Conservation (phyloP, 2,113 vertebrate genomes). For the Cyprinus carpio region DNA sequence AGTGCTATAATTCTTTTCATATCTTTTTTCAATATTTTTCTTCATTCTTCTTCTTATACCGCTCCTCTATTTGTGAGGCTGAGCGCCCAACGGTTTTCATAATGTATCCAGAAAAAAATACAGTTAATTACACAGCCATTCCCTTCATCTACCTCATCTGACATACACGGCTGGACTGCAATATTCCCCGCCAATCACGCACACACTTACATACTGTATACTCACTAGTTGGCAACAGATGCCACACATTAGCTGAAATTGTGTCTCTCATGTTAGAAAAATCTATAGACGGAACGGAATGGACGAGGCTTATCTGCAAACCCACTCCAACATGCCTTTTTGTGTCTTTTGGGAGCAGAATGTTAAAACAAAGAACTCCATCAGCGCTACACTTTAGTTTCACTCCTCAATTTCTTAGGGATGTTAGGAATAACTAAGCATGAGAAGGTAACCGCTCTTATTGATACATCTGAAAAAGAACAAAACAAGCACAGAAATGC, state of each 20-base stretch:
- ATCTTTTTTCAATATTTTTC: background rate
- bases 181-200: constrained; percentile 19
- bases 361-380: constrained; percentile 38
- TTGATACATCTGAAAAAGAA: too few species aligned
- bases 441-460: constrained; percentile 40
- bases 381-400: constrained; percentile 40
- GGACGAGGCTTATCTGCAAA: constrained; percentile 35
- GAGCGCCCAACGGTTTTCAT: constrained; percentile 32
- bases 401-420: constrained; percentile 35
- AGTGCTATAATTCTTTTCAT: too few species aligned
- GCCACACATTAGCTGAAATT: constrained; percentile 26
- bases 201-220: constrained; percentile 25
- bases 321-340: constrained; percentile 22
- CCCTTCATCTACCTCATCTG: constrained; percentile 43
- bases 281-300: constrained; percentile 44
- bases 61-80: background rate
- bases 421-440: constrained; percentile 44
- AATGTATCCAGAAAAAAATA: constrained; percentile 54
- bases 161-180: constrained; percentile 48
- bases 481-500: constrained; percentile 50
- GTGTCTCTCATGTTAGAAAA: constrained; percentile 41
- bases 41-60: background rate
- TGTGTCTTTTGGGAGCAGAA: constrained; percentile 38
- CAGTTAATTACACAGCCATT: constrained; percentile 57
- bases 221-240: constrained; percentile 20